phyloP scores from a whole-genome alignment of 2,888 invertebrate genomes.

The Macaria liturata region DNA sequence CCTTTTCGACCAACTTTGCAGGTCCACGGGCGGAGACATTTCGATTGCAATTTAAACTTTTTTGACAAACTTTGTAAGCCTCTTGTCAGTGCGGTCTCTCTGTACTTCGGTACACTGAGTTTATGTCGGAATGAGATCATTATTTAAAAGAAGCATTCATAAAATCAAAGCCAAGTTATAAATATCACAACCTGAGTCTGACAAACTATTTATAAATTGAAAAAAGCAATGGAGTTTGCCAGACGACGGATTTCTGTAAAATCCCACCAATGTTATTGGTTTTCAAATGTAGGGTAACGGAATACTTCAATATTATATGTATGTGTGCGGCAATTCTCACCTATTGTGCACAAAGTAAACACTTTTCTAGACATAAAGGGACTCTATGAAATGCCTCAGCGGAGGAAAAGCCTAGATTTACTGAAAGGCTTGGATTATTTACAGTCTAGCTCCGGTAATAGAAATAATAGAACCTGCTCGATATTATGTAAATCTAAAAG shows the following conservation, averaged over 20 bases:
- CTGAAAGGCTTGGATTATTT: too few relatives aligned
- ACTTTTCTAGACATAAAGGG: conserved; percentile 1
- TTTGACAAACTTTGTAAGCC: conserved; percentile 7
- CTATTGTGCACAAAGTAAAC: not conserved
- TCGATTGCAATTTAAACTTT: conserved; percentile 28
- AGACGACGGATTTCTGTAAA: too few relatives aligned
- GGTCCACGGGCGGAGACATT: conserved; percentile 10
- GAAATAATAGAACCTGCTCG: conserved; percentile 14
- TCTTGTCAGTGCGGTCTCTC: not conserved
- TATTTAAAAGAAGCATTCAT: too few relatives aligned
- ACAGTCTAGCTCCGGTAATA: conserved; percentile 1
- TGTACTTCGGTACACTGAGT: too few relatives aligned
- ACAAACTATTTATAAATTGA: too few relatives aligned
- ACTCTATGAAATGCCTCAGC: conserved; percentile 2
- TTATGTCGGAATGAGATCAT: too few relatives aligned
- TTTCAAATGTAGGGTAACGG: too few relatives aligned
- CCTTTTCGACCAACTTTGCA: conserved; percentile 24
- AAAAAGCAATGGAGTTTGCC: too few relatives aligned
- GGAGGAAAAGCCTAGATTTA: conserved; percentile 3
- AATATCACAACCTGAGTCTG: too few relatives aligned
- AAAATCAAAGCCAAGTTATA: too few relatives aligned
- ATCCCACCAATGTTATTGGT: too few relatives aligned
- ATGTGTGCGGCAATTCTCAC: not conserved
- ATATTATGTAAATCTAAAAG: conserved; percentile 12
- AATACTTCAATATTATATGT: too few relatives aligned